Conservation (phyloP, 1,140 invertebrate genomes). For the Aethina tumida region DNA sequence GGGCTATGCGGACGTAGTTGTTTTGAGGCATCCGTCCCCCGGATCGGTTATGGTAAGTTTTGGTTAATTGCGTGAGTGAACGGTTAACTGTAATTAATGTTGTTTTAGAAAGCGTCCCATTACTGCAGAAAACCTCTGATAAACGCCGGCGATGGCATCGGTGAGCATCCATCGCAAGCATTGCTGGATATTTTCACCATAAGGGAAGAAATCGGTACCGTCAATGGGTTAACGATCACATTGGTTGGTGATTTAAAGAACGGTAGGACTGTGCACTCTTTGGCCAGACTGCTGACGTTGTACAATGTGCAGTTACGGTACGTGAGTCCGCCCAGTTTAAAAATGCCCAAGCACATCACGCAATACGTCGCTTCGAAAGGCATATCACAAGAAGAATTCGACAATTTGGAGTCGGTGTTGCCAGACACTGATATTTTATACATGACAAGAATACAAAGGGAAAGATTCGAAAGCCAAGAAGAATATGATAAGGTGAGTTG, state of each 20-base stretch:
- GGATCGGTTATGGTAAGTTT: slow-evolving; percentile 79
- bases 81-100: slow-evolving; percentile 1
- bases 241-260: slow-evolving; percentile 96
- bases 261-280: slow-evolving; percentile 95
- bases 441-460: slow-evolving; percentile 95
- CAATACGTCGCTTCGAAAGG: slow-evolving; percentile 70
- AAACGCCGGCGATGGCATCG: slow-evolving; percentile 96
- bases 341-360: slow-evolving; percentile 82
- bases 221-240: slow-evolving; percentile 88
- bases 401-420: slow-evolving; percentile 71
- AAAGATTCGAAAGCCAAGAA: slow-evolving; percentile 74
- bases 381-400: slow-evolving; percentile 67
- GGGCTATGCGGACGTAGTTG: slow-evolving; percentile 84
- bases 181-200: slow-evolving; percentile 97
- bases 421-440: slow-evolving; percentile 94
- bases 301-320: slow-evolving; percentile 86
- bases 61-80: neutral
- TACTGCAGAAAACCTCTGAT: slow-evolving; percentile 82
- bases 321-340: slow-evolving; percentile 74
- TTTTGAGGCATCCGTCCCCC: slow-evolving; percentile 85
- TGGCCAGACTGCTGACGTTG: slow-evolving; percentile 81
- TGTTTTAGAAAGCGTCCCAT: slow-evolving; percentile 61
- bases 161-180: slow-evolving; percentile 98
- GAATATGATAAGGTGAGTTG: slow-evolving; percentile 80
- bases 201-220: slow-evolving; percentile 95